These are phyloP conservation scores for Rotaria sp. DNA, from an alignment of 2,888 invertebrate genomes.

Conservation along the genomic window DNA sequence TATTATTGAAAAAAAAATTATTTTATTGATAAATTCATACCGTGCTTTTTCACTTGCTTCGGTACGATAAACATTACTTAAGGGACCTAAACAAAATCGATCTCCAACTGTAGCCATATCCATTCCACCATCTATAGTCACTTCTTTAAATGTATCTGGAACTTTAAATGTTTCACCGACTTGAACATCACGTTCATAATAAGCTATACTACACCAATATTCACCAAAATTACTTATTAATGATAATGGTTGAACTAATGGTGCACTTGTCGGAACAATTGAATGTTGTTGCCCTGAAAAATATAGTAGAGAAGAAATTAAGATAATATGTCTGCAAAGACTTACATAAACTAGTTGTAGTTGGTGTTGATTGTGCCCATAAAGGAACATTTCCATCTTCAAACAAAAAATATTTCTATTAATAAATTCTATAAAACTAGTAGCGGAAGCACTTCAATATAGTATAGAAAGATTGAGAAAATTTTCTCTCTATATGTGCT, in stretches of 20 bases:
- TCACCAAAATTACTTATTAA: constrained; percentile 58
- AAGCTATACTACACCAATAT: constrained; percentile 97
- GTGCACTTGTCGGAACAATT: not conserved
- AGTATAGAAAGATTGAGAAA: too few species aligned
- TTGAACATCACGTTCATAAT: constrained; percentile 95
- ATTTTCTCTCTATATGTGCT: too few species aligned
- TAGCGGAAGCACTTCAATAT: too few species aligned
- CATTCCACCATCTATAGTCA: constrained; percentile 91
- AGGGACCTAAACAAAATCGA: constrained; percentile 92
- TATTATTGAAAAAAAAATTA: too few species aligned
- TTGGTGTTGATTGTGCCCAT: not conserved
- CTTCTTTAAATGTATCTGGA: constrained; percentile 65
- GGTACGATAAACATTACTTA: constrained; percentile 94
- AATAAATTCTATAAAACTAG: too few species aligned
- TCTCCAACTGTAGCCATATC: constrained; percentile 87
- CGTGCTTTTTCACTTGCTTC: constrained; percentile 87
- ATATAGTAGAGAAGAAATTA: not conserved
- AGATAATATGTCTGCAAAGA: not conserved
- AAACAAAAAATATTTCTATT: not conserved
- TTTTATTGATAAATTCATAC: constrained; percentile 56
- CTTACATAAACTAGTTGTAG: not conserved
- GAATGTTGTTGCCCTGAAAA: constrained; percentile 17
- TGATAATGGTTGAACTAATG: not conserved
- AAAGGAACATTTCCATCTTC: not conserved
- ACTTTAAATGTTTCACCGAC: constrained; percentile 63